A percentile compares a stretch with the other conserved stretches of the same genome.
These are phyloP conservation scores for silkworm (Bombyx mori) DNA, from an alignment of 1,140 invertebrate species.

Conservation along the genomic window DNA sequence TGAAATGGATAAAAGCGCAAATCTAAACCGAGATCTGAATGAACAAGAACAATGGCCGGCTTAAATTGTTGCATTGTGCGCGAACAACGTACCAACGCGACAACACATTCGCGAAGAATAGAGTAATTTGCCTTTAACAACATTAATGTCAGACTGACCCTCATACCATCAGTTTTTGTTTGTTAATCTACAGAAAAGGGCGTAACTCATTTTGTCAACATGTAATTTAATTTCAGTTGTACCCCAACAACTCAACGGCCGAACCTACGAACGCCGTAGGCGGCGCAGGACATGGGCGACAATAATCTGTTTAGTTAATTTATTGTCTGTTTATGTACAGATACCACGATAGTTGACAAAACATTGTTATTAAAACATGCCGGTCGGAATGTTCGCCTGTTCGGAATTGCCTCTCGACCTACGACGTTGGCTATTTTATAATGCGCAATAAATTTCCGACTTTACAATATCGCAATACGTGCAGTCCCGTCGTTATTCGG, in stretches of 20 bases:
- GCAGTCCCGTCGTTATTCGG: conserved; percentile 29
- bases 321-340: conserved; percentile 33
- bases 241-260: conserved; percentile 37
- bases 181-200: conserved; percentile 69
- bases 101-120: conserved; percentile 57
- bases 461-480: conserved; percentile 34
- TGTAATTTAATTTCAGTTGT: conserved; percentile 67
- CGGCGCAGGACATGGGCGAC: conserved; percentile 38
- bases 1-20: conserved; percentile 64
- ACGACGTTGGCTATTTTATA: conserved; percentile 17
- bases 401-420: conserved; percentile 9
- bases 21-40: conserved; percentile 58
- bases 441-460: conserved; percentile 39
- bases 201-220: conserved; percentile 70
- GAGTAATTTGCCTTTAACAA: conserved; percentile 67
- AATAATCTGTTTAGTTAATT: conserved; percentile 49
- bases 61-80: conserved; percentile 64
- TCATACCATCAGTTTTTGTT: conserved; percentile 68
- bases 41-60: conserved; percentile 59
- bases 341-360: conserved; percentile 15
- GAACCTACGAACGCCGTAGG: conserved; percentile 18
- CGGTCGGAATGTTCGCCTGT: conserved; percentile 7
- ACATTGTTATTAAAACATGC: conserved; percentile 7
- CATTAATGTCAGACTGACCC: conserved; percentile 58
- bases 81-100: conserved; percentile 36